Evolutionary conservation across 2,113 vertebrate species (phyloP).

Genomic region (Carlito syrichta): DNA sequence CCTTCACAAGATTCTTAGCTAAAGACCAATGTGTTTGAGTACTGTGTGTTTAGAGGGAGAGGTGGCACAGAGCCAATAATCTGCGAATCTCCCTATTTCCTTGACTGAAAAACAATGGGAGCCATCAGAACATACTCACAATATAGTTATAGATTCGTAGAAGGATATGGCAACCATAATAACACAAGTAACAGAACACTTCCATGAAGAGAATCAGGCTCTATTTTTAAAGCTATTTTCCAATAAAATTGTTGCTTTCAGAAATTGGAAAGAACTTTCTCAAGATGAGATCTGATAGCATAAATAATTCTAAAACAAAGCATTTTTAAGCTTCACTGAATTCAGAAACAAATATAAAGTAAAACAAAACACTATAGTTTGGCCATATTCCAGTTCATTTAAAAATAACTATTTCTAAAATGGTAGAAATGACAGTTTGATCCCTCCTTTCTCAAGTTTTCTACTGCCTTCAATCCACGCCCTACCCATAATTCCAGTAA

Average conservation of each 20-base stretch:
- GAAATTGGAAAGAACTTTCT: conserved; percentile 65
- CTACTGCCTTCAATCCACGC: conserved; percentile 77
- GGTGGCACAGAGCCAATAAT: conserved; percentile 54
- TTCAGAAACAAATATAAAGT: conserved; percentile 80
- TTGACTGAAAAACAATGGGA: conserved; percentile 64
- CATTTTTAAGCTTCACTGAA: conserved; percentile 75
- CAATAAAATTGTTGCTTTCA: conserved; percentile 72
- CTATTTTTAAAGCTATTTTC: conserved; percentile 58
- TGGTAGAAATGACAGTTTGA: conserved; percentile 82
- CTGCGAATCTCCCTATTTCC: conserved; percentile 74
- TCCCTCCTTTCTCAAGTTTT: conserved; percentile 85
- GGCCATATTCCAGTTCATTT: conserved; percentile 80
- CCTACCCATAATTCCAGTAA: conserved; percentile 82
- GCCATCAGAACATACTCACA: conserved; percentile 30
- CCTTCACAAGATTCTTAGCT: conserved; percentile 75
- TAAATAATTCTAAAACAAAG: conserved; percentile 71
- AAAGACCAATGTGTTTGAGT: conserved; percentile 62
- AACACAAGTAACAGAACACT: conserved; percentile 48
- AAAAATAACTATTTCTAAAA: conserved; percentile 86
- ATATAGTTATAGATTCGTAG: fast-evolving
- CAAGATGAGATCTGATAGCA: conserved; percentile 60
- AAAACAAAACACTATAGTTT: conserved; percentile 70
- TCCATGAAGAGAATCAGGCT: conserved; percentile 29
- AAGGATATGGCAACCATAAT: neutral
- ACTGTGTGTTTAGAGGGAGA: conserved; percentile 29